These are phyloP conservation scores for Tachuris rubrigastra DNA, from an alignment of 2,113 vertebrate genomes.

Conservation along the genomic window DNA sequence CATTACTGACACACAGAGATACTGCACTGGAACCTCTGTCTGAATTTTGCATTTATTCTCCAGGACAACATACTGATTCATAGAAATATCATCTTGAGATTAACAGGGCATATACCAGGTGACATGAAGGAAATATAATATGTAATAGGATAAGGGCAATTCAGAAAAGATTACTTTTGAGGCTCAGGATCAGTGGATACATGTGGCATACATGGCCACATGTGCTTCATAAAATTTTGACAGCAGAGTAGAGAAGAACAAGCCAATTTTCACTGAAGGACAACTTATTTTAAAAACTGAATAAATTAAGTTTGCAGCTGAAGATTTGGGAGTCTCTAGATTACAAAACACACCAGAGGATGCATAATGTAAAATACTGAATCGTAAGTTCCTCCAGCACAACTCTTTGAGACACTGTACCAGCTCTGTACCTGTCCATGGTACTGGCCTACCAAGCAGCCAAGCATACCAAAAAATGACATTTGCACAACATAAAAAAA, in stretches of 20 bases:
- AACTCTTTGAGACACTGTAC: rapidly evolving
- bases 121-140: not conserved
- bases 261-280: not conserved
- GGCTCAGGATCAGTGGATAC: not conserved
- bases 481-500: not conserved
- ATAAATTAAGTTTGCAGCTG: not conserved
- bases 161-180: not conserved
- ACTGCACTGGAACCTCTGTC: not conserved
- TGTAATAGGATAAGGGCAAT: not conserved
- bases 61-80: not conserved
- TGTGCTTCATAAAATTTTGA: not conserved
- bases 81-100: not conserved
- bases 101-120: not conserved
- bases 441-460: not conserved
- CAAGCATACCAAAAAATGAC: rapidly evolving
- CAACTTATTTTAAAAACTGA: rapidly evolving
- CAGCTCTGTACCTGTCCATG: not conserved
- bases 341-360: not conserved
- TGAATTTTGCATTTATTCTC: not conserved
- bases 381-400: not conserved
- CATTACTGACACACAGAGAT: not conserved
- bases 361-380: rapidly evolving
- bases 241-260: not conserved
- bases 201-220: rapidly evolving
- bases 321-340: not conserved